Conservation (phyloP, 2,797 vertebrate genomes). For the Scolopax bukidnonensis region DNA sequence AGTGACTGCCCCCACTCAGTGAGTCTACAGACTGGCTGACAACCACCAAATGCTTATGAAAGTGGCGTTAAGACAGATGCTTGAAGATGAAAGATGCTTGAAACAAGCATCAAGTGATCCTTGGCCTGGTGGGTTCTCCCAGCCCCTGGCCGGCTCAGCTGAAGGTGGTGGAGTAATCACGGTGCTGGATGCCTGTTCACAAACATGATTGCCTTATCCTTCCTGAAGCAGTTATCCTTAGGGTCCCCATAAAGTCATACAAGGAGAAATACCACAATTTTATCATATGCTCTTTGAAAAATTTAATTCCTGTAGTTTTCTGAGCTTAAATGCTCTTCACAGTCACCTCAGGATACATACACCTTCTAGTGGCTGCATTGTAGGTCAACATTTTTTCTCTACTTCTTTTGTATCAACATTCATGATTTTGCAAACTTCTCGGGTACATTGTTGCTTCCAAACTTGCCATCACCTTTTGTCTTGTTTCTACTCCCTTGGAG, state of each 20-base stretch:
- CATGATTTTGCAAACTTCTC: neutral
- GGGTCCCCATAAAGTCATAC: neutral
- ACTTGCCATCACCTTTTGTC: neutral
- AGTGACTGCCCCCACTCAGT: neutral
- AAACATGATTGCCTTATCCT: neutral
- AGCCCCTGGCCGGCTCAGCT: rapidly evolving
- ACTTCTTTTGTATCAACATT: neutral
- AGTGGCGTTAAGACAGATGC: neutral
- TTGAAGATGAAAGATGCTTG: no score
- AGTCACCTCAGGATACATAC: rapidly evolving
- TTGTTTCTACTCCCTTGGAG: neutral
- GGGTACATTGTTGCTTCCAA: neutral
- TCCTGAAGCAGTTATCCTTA: neutral
- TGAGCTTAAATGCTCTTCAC: neutral
- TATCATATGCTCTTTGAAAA: neutral
- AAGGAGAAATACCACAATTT: neutral
- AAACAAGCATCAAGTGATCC: neutral
- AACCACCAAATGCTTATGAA: neutral
- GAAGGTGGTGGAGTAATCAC: neutral
- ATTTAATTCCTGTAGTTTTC: neutral
- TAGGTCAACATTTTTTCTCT: neutral
- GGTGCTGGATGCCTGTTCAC: neutral
- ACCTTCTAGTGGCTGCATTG: neutral
- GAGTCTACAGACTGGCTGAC: neutral
- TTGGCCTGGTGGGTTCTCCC: neutral